These are phyloP conservation scores for Euleptes europaea DNA, from an alignment of 2,113 vertebrate genomes.

Conservation along the genomic window DNA sequence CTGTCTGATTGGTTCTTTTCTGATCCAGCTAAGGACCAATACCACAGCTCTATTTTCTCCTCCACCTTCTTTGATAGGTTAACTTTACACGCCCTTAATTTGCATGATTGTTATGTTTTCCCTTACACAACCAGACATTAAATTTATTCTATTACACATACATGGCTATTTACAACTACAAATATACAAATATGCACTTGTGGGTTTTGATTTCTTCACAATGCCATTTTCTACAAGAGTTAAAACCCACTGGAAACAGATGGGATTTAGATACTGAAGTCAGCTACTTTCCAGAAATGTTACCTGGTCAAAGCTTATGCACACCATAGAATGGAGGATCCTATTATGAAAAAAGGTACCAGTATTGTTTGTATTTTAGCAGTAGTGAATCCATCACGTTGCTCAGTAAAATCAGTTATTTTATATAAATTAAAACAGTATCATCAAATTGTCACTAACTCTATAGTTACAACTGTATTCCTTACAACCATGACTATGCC, in stretches of 20 bases:
- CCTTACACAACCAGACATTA: no score
- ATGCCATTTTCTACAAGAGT: not conserved
- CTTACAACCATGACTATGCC: slow-evolving; percentile 40
- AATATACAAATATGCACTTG: no score
- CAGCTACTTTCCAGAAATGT: not conserved
- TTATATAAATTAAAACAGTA: not conserved
- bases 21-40: no score
- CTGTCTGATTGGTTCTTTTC: no score
- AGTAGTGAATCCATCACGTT: slow-evolving; percentile 34
- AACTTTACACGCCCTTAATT: no score
- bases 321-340: not conserved
- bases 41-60: no score
- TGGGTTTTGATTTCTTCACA: no score
- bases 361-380: not conserved
- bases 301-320: not conserved
- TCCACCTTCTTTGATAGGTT: no score
- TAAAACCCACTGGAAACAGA: not conserved
- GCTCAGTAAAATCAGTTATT: slow-evolving; percentile 19
- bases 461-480: not conserved
- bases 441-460: not conserved
- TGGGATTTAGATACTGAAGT: not conserved
- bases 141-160: no score
- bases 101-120: no score
- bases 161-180: no score
- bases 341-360: no score